Conservation (phyloP, 2,888 invertebrate species). For the Limnephilus auricula region DNA sequence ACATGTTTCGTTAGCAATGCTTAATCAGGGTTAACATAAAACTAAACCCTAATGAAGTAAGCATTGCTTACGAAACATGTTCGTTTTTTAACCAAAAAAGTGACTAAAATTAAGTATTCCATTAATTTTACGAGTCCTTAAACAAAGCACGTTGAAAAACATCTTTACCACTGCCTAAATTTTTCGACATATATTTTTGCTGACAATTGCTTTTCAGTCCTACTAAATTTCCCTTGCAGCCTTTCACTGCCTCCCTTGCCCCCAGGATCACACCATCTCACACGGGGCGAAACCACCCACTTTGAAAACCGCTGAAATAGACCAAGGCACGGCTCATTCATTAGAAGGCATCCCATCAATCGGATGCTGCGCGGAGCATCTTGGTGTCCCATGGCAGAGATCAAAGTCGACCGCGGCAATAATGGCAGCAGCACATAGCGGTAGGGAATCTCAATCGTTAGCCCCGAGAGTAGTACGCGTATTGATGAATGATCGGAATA, state of each 20-base stretch:
- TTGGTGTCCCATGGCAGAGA: constrained; percentile 36
- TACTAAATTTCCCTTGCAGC: too few species aligned
- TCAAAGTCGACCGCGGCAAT: constrained; percentile 44
- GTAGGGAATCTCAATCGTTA: constrained; percentile 22
- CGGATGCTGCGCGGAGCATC: constrained; percentile 34
- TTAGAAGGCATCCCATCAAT: constrained; percentile 51
- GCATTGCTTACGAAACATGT: too few species aligned
- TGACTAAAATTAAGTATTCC: too few species aligned
- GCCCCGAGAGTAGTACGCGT: neutral
- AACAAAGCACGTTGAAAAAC: too few species aligned
- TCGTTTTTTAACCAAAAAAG: too few species aligned
- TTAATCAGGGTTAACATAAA: too few species aligned
- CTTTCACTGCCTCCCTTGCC: neutral
- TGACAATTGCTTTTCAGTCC: too few species aligned
- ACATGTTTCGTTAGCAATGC: too few species aligned
- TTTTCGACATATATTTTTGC: too few species aligned
- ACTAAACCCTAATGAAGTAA: too few species aligned
- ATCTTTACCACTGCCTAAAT: too few species aligned
- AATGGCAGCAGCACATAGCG: neutral
- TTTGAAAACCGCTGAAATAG: neutral
- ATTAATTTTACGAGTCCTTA: too few species aligned
- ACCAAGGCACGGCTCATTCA: constrained; percentile 42
- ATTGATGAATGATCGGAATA: constrained; percentile 31
- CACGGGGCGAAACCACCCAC: neutral
- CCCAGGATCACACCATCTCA: neutral